Evolutionary conservation across 2,888 invertebrate species (phyloP).

Genomic region (Plagodis pulveraria): DNA sequence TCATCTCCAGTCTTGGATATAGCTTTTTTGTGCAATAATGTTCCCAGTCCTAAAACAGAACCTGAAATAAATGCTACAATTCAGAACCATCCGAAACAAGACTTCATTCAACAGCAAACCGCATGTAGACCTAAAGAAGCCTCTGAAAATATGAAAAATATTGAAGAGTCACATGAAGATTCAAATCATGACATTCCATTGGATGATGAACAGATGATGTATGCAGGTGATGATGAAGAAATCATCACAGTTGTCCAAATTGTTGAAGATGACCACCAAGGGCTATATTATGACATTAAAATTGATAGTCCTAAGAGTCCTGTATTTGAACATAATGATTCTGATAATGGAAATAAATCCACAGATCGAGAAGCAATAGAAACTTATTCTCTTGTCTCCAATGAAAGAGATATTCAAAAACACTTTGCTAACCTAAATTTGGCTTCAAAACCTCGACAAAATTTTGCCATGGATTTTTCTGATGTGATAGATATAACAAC

Average conservation of each 20-base stretch:
- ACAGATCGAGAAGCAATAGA: slow-evolving; percentile 36
- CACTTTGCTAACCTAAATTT: slow-evolving; percentile 74
- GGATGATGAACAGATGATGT: slow-evolving; percentile 62
- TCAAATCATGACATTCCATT: slow-evolving; percentile 53
- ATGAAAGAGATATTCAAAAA: slow-evolving; percentile 65
- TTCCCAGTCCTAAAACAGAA: slow-evolving; percentile 21
- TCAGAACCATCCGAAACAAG: slow-evolving; percentile 21
- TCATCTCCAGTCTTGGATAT: slow-evolving; percentile 31
- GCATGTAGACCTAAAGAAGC: slow-evolving; percentile 29
- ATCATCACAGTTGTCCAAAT: slow-evolving; percentile 81
- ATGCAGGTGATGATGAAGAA: slow-evolving; percentile 75
- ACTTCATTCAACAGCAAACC: slow-evolving; percentile 29
- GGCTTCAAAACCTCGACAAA: slow-evolving; percentile 40
- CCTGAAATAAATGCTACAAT: slow-evolving; percentile 10
- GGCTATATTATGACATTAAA: slow-evolving; percentile 72
- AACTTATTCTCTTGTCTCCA: slow-evolving; percentile 15
- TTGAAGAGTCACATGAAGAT: slow-evolving; percentile 36
- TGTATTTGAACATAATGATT: slow-evolving; percentile 29
- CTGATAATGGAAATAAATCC: slow-evolving; percentile 34
- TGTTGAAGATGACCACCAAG: slow-evolving; percentile 77
- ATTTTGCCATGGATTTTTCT: slow-evolving; percentile 59
- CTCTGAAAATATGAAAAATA: slow-evolving; percentile 28
- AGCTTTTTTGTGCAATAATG: slow-evolving; percentile 39
- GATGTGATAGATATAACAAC: slow-evolving; percentile 53
- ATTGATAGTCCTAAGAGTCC: slow-evolving; percentile 63